phyloP scores from a whole-genome alignment of 2,797 vertebrate species.

The Cynodonichthys magdalenae region DNA sequence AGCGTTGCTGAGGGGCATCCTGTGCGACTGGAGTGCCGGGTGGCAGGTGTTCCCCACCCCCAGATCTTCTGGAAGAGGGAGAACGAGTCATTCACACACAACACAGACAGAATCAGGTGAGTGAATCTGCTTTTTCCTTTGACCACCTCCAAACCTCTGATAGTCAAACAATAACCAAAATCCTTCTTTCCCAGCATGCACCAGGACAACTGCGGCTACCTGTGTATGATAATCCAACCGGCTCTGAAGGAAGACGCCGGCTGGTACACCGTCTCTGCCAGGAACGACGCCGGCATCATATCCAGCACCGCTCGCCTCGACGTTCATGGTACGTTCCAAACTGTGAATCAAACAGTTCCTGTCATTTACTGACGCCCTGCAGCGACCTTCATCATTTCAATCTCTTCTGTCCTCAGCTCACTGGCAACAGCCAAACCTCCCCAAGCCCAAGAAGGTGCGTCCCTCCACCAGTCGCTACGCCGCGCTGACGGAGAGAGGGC shows the following conservation, averaged over 20 bases:
- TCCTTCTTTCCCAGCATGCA: conserved; percentile 87
- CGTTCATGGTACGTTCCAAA: conserved; percentile 86
- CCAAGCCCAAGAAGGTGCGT: conserved; percentile 94
- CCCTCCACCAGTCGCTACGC: conserved; percentile 96
- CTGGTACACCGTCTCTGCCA: conserved; percentile 98
- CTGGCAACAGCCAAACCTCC: conserved; percentile 93
- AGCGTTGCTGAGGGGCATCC: conserved; percentile 95
- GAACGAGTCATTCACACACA: conserved; percentile 96
- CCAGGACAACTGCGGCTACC: conserved; percentile 96
- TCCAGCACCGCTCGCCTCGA: conserved; percentile 96
- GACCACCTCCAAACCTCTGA: neutral
- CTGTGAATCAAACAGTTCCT: neutral
- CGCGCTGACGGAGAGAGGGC: conserved; percentile 94
- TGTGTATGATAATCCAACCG: conserved; percentile 98
- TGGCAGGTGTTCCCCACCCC: conserved; percentile 88
- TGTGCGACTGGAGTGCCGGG: conserved; percentile 92
- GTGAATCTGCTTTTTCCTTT: neutral
- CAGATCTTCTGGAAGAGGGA: conserved; percentile 99
- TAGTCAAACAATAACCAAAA: neutral
- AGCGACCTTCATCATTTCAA: neutral
- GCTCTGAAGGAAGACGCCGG: conserved; percentile 94
- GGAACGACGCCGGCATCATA: conserved; percentile 96
- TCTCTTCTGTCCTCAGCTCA: conserved; percentile 81
- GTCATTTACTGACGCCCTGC: too few species aligned
- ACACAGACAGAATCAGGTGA: conserved; percentile 97